These are phyloP conservation scores for Xestia xanthographa DNA, from an alignment of 2,888 invertebrate species.

Conservation along the genomic window DNA sequence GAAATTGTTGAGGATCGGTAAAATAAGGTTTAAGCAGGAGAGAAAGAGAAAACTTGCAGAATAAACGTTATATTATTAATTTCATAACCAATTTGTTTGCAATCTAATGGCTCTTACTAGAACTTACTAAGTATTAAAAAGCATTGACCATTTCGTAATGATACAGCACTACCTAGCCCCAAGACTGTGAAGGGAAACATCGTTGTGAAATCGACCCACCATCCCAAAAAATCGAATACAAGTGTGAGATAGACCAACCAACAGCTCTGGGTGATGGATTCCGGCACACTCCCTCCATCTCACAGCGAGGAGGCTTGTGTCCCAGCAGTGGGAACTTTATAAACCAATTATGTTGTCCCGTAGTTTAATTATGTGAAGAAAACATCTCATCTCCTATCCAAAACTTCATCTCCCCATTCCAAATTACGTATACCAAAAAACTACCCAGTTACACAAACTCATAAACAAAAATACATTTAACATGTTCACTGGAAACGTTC, in stretches of 20 bases:
- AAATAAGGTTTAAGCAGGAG: not conserved
- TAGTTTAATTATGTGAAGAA: not conserved
- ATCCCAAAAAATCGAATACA: no score
- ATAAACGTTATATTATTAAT: not conserved
- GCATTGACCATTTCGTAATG: no score
- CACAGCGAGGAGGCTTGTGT: not conserved
- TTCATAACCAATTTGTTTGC: no score
- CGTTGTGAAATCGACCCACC: no score
- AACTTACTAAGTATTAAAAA: no score
- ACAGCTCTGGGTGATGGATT: not conserved
- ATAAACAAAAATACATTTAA: slow-evolving; percentile 53
- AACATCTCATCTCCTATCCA: not conserved
- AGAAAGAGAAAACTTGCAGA: not conserved
- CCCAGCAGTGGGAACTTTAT: not conserved
- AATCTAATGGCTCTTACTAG: no score
- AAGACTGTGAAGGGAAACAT: no score
- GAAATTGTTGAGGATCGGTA: not conserved
- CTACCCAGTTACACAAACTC: slow-evolving; percentile 8
- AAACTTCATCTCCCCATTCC: not conserved
- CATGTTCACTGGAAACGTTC: slow-evolving; percentile 40
- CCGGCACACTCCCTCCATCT: not conserved
- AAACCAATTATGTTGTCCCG: not conserved
- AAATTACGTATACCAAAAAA: slow-evolving; percentile 17
- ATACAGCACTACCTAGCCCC: no score
- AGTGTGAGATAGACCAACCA: not conserved